A percentile compares a stretch with the other conserved stretches of the same genome.
These are phyloP conservation scores for Anisognathus igniventris DNA, from an alignment of 2,797 vertebrate species.

Conservation along the genomic window DNA sequence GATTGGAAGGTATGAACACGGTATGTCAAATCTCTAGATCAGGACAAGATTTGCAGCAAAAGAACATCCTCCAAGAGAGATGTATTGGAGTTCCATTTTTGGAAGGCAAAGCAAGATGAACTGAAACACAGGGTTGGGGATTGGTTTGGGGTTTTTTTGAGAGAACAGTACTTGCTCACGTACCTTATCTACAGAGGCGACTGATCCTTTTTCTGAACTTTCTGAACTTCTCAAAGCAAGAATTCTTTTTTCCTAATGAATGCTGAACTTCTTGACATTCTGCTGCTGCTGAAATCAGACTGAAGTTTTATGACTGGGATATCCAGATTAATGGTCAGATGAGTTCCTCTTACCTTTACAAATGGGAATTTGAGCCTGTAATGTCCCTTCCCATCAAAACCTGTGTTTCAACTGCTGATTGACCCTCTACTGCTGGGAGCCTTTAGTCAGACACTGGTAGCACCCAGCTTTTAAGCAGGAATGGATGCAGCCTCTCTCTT, in stretches of 20 bases:
- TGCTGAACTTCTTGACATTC: neutral
- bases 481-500: neutral
- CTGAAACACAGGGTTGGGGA: neutral
- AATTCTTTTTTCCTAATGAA: neutral
- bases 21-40: neutral
- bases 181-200: neutral
- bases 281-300: neutral
- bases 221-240: neutral
- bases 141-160: neutral
- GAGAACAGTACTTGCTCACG: neutral
- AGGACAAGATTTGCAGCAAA: neutral
- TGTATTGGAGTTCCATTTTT: rapidly evolving
- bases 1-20: neutral
- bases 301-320: neutral
- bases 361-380: neutral
- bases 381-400: neutral
- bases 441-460: neutral
- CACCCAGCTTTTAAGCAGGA: neutral
- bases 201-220: neutral
- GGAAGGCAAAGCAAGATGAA: neutral
- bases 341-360: neutral
- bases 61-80: neutral
- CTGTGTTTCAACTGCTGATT: neutral
- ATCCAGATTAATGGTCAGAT: neutral
- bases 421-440: neutral